Evolutionary conservation across 2,113 vertebrate species (phyloP).

Genomic region (Eira barbara): DNA sequence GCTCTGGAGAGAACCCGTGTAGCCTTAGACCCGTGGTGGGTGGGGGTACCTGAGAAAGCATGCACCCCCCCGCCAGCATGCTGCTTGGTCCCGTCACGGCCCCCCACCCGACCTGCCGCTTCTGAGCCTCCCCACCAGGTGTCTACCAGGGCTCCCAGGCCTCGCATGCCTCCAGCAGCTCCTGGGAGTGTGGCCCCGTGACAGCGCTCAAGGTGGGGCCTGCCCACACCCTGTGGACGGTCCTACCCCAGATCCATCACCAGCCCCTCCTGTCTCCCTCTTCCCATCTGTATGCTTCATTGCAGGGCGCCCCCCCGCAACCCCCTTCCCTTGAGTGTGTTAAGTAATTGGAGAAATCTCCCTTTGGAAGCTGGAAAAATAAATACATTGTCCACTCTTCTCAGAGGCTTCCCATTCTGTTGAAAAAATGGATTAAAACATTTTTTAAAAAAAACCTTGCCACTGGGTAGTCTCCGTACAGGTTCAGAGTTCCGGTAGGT

Average conservation of each 20-base stretch:
- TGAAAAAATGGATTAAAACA: conserved; percentile 47
- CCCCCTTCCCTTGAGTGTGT: conserved; percentile 29
- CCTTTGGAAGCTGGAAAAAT: conserved; percentile 60
- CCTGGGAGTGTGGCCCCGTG: neutral
- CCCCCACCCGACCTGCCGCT: conserved; percentile 60
- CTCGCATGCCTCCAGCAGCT: neutral
- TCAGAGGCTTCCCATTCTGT: conserved; percentile 38
- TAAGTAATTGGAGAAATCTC: conserved; percentile 47
- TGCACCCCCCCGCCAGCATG: conserved; percentile 70
- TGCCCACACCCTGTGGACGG: neutral
- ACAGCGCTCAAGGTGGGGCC: neutral
- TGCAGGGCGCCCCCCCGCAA: neutral
- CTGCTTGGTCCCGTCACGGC: conserved; percentile 78
- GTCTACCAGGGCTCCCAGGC: neutral
- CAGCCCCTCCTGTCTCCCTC: neutral
- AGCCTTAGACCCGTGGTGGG: neutral
- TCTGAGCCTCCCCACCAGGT: conserved; percentile 69
- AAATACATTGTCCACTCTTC: neutral
- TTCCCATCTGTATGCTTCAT: conserved; percentile 16
- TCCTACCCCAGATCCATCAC: neutral
- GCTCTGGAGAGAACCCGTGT: conserved; percentile 73
- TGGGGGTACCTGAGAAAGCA: conserved; percentile 75
- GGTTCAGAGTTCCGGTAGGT: neutral
- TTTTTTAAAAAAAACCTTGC: neutral
- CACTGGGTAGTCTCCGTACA: conserved; percentile 59